Percentiles rank a stretch among this genome's conserved stretches.
These are phyloP conservation scores for Galerucella calmariensis DNA, from an alignment of 2,888 invertebrate genomes.

Conservation along the genomic window DNA sequence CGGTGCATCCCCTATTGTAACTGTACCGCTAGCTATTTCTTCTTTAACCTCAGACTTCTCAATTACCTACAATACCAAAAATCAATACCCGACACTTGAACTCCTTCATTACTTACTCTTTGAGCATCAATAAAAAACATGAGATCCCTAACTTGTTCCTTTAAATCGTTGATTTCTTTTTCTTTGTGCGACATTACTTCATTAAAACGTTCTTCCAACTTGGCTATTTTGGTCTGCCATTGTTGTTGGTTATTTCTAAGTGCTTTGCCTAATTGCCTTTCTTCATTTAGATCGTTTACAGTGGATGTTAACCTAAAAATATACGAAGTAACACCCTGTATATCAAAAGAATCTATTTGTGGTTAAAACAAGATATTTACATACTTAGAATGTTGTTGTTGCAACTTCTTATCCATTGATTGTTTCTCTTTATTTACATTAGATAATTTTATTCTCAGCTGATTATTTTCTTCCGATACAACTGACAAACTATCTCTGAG, in stretches of 20 bases:
- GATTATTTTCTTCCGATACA: constrained; percentile 66
- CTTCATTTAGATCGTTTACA: constrained; percentile 81
- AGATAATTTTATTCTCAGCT: constrained; percentile 66
- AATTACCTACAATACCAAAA: constrained; percentile 57
- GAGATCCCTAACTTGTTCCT: constrained; percentile 94
- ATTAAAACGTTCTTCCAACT: constrained; percentile 67
- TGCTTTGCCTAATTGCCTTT: constrained; percentile 84
- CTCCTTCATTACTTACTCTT: constrained; percentile 52
- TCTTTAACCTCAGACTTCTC: constrained; percentile 69
- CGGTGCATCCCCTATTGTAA: constrained; percentile 68
- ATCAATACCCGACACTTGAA: too few relatives aligned
- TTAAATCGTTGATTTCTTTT: constrained; percentile 81
- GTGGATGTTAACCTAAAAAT: constrained; percentile 71
- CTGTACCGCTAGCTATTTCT: constrained; percentile 72
- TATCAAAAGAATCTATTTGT: background rate
- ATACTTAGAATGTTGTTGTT: constrained; percentile 72
- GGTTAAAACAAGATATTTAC: constrained; percentile 13
- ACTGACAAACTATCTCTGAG: constrained; percentile 66
- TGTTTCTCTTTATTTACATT: constrained; percentile 74
- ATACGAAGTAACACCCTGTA: background rate
- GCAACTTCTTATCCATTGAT: constrained; percentile 76
- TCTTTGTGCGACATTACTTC: constrained; percentile 66
- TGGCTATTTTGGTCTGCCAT: constrained; percentile 75
- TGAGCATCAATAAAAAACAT: constrained; percentile 97
- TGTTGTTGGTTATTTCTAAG: constrained; percentile 79